Evolutionary conservation across 2,797 vertebrate genomes (phyloP).

Genomic region (Oophaga sylvatica): DNA sequence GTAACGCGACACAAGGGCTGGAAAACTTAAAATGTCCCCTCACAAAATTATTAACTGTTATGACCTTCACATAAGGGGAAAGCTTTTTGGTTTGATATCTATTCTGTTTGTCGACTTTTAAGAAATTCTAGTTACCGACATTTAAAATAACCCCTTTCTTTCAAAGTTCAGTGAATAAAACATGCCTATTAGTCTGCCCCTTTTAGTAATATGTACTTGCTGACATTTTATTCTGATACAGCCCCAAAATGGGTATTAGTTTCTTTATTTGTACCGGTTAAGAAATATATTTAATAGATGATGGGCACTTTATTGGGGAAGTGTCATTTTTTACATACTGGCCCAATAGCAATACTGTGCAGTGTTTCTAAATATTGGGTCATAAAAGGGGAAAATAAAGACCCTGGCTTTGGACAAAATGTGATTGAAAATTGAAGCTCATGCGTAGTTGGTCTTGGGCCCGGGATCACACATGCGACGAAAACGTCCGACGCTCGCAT

Average conservation of each 20-base stretch:
- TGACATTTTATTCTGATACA: neutral
- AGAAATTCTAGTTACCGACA: too few species aligned
- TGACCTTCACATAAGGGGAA: neutral
- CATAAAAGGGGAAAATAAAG: neutral
- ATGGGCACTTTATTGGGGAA: neutral
- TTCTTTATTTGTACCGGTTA: neutral
- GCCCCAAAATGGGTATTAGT: neutral
- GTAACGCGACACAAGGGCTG: neutral
- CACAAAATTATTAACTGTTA: neutral
- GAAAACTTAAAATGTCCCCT: too few species aligned
- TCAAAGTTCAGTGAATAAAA: neutral
- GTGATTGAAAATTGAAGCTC: neutral
- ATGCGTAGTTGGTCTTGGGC: neutral
- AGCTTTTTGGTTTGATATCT: neutral
- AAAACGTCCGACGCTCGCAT: too few species aligned
- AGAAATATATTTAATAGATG: neutral
- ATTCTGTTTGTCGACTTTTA: neutral
- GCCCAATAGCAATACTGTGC: neutral
- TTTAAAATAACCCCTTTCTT: neutral
- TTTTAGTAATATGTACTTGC: neutral
- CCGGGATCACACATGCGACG: too few species aligned
- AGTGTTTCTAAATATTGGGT: neutral
- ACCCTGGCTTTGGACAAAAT: neutral
- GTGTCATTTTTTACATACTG: neutral
- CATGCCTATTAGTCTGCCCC: neutral